Conservation (phyloP, 2,797 vertebrate species). For the Gymnoscopelus microlampas region DNA sequence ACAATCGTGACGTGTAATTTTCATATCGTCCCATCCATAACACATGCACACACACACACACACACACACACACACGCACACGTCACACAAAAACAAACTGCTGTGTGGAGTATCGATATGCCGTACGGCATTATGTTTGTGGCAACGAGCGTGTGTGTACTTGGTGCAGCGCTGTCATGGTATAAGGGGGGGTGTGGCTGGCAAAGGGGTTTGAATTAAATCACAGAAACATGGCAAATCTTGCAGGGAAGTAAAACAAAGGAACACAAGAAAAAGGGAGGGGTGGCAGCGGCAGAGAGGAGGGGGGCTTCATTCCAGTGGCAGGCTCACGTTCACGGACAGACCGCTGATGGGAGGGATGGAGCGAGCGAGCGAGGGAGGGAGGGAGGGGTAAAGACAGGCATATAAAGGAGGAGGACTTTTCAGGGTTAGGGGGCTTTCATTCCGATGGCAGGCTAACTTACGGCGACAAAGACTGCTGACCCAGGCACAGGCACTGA, state of each 20-base stretch:
- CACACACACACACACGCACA: too few species aligned
- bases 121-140: too few species aligned
- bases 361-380: background rate
- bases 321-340: background rate
- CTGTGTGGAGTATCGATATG: too few species aligned
- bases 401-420: background rate
- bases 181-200: background rate
- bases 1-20: too few species aligned
- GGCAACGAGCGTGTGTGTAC: background rate
- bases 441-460: slow-evolving; percentile 51
- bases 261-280: background rate
- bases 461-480: slow-evolving; percentile 76
- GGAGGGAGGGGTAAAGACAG: background rate
- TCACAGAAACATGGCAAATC: slow-evolving; percentile 5
- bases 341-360: background rate
- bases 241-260: slow-evolving; percentile 19
- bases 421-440: slow-evolving; percentile 23
- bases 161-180: background rate
- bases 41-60: too few species aligned
- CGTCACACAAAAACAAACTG: too few species aligned
- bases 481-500: slow-evolving; percentile 77
- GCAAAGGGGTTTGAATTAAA: background rate
- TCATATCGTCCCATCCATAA: too few species aligned
- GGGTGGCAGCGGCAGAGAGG: slow-evolving; percentile 14
- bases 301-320: background rate